Percentiles rank a stretch among this genome's conserved stretches.
phyloP scores from a whole-genome alignment of 2,888 invertebrate species.

The Corbicula japonica region DNA sequence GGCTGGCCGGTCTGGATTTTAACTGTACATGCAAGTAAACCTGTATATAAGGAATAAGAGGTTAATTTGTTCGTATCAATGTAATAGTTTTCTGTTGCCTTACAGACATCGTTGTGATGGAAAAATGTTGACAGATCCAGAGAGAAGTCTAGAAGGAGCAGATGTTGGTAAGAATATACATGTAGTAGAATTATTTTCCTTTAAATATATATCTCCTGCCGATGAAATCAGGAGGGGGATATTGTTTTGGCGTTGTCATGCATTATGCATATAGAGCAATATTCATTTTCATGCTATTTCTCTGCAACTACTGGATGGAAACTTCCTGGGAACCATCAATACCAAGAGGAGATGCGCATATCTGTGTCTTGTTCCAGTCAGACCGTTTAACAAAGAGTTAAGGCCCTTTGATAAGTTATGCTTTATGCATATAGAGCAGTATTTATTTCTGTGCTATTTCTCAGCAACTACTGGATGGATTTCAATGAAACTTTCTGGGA shows the following conservation, averaged over 20 bases:
- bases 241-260: neutral
- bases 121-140: conserved; percentile 89
- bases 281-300: neutral
- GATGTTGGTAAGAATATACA: conserved; percentile 89
- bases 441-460: too few relatives aligned
- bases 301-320: neutral
- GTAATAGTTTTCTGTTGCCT: conserved; percentile 16
- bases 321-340: neutral
- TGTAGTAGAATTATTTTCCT: neutral
- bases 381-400: too few relatives aligned
- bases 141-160: conserved; percentile 89
- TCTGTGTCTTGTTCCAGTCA: too few relatives aligned
- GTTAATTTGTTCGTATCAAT: conserved; percentile 25
- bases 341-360: neutral
- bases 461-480: too few relatives aligned
- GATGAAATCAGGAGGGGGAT: too few relatives aligned
- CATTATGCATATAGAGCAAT: neutral
- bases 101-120: conserved; percentile 80
- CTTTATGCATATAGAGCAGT: too few relatives aligned
- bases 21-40: neutral
- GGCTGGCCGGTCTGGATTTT: neutral
- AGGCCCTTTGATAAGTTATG: too few relatives aligned
- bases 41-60: neutral
- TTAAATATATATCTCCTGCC: too few relatives aligned
- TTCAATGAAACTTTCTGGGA: too few relatives aligned